These are phyloP conservation scores for Ditylenchus dipsaci DNA, from an alignment of 1,140 invertebrate species.

Conservation along the genomic window DNA sequence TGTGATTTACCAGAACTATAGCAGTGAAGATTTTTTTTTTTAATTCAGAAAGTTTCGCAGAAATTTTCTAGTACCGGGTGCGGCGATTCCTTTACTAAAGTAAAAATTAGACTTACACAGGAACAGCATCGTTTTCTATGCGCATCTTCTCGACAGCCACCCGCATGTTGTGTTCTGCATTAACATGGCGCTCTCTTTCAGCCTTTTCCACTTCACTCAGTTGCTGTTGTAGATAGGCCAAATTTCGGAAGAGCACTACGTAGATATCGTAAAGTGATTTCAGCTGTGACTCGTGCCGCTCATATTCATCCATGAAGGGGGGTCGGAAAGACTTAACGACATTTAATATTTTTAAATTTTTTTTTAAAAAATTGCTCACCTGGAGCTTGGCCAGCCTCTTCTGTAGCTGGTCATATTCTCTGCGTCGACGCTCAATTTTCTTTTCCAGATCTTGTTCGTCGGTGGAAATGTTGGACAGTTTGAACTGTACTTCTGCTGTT, in stretches of 20 bases:
- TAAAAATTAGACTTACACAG: slow-evolving; percentile 24
- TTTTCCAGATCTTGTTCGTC: slow-evolving; percentile 79
- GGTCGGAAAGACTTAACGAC: slow-evolving; percentile 67
- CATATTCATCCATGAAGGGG: slow-evolving; percentile 93
- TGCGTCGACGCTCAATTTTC: slow-evolving; percentile 82
- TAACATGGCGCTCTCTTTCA: slow-evolving; percentile 27
- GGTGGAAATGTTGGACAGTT: slow-evolving; percentile 77
- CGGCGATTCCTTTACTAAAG: not conserved
- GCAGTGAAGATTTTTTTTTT: too few species aligned
- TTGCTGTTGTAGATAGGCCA: slow-evolving; percentile 36
- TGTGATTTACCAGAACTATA: too few species aligned
- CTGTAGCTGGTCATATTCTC: slow-evolving; percentile 83
- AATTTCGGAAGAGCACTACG: slow-evolving; percentile 40
- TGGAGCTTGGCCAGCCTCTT: slow-evolving; percentile 80
- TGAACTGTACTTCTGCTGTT: slow-evolving; percentile 57
- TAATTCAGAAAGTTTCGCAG: too few species aligned
- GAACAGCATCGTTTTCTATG: slow-evolving; percentile 31
- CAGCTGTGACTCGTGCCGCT: slow-evolving; percentile 70
- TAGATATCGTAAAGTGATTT: slow-evolving; percentile 33
- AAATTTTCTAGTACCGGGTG: too few species aligned
- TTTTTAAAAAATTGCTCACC: slow-evolving; percentile 62
- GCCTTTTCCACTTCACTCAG: slow-evolving; percentile 31
- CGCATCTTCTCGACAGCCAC: slow-evolving; percentile 41
- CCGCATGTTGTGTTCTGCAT: slow-evolving; percentile 42
- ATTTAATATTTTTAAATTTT: too few species aligned